Evolutionary conservation across 2,113 vertebrate species (phyloP).

Genomic region (Bubo bubo): DNA sequence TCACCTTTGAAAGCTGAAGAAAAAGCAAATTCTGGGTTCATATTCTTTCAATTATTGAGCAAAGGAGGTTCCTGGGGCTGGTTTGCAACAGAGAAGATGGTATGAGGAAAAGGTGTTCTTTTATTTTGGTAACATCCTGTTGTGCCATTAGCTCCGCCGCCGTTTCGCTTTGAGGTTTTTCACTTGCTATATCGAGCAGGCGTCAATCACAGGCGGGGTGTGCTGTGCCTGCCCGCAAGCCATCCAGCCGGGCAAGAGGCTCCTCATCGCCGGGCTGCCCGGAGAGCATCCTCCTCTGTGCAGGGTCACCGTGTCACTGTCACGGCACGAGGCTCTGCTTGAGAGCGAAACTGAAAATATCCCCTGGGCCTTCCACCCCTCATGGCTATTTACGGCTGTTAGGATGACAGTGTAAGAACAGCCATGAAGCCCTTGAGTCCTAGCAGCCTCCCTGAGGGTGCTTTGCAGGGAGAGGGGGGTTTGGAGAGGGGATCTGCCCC

Average conservation of each 20-base stretch:
- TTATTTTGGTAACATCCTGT: slow-evolving; percentile 59
- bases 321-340: fast-evolving
- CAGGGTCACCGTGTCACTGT: fast-evolving
- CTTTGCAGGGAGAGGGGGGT: neutral
- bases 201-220: fast-evolving
- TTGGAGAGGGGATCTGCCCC: neutral
- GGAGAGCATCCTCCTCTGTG: neutral
- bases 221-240: neutral
- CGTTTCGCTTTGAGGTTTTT: slow-evolving; percentile 8
- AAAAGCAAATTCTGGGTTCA: neutral
- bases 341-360: neutral
- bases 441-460: neutral
- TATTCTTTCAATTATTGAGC: neutral
- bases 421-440: fast-evolving
- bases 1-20: neutral
- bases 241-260: neutral
- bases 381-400: neutral
- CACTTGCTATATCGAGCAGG: neutral
- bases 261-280: fast-evolving
- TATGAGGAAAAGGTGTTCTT: neutral
- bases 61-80: neutral
- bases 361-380: neutral
- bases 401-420: fast-evolving
- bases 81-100: neutral
- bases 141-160: neutral